phyloP scores from a whole-genome alignment of 92 coral and sea anemone genomes.

The Chrysogorgia sp. region DNA sequence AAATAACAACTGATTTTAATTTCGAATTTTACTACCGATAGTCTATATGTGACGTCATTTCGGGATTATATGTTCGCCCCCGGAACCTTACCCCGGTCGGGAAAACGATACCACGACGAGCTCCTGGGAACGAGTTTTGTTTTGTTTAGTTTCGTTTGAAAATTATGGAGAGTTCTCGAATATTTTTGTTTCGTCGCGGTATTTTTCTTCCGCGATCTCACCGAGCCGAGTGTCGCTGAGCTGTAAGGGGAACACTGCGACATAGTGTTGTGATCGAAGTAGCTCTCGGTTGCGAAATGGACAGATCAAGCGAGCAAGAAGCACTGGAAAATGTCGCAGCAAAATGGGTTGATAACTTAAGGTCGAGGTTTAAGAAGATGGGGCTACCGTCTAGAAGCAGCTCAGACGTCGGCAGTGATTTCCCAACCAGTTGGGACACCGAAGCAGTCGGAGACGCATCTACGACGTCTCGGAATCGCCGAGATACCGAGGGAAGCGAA shows the following conservation, averaged over 20 bases:
- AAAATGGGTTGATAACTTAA: conserved; percentile 65
- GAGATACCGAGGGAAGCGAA: neutral
- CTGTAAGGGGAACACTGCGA: too few species aligned
- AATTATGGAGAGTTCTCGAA: neutral
- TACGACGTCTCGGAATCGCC: neutral
- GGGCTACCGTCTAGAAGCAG: neutral
- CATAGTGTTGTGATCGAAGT: neutral
- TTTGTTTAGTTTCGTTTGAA: neutral
- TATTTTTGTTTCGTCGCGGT: too few species aligned
- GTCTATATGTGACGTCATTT: too few species aligned
- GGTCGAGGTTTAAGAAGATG: conserved; percentile 19
- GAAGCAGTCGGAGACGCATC: conserved; percentile 44
- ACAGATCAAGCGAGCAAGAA: conserved; percentile 71
- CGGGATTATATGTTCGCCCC: too few species aligned
- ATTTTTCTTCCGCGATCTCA: too few species aligned
- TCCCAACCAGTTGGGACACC: conserved; percentile 48
- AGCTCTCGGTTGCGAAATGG: conserved; percentile 57
- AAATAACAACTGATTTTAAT: too few species aligned
- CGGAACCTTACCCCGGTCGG: too few species aligned
- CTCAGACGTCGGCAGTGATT: conserved; percentile 44
- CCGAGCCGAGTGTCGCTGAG: too few species aligned
- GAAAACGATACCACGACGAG: too few species aligned
- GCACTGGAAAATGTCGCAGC: conserved; percentile 71
- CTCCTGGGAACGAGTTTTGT: conserved; percentile 28
- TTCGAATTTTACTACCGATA: too few species aligned